Evolutionary conservation across 2,797 vertebrate genomes (phyloP).

Genomic region (Bufotes viridis): DNA sequence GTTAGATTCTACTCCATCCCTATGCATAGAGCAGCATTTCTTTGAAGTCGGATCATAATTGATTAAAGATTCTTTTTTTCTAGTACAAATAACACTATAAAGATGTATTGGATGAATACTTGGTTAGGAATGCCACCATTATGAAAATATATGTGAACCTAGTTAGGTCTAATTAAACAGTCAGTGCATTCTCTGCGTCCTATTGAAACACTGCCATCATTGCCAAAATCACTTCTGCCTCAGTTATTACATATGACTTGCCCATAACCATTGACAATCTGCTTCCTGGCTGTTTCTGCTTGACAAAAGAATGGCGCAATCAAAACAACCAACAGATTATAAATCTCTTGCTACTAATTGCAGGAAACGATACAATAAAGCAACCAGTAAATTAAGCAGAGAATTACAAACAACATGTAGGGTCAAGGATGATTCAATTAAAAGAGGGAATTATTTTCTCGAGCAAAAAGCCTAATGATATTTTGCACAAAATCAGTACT

Average conservation of each 20-base stretch:
- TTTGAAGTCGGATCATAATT: constrained; percentile 26
- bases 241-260: constrained; percentile 72
- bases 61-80: constrained; percentile 23
- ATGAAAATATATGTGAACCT: constrained; percentile 56
- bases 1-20: constrained; percentile 12
- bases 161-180: constrained; percentile 61
- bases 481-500: constrained; percentile 63
- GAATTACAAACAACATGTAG: constrained; percentile 76
- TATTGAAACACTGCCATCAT: constrained; percentile 72
- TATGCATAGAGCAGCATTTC: background rate
- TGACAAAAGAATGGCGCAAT: constrained; percentile 72
- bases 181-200: constrained; percentile 71
- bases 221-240: constrained; percentile 70
- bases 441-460: constrained; percentile 73
- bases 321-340: constrained; percentile 75
- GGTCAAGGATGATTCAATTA: constrained; percentile 81
- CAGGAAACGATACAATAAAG: constrained; percentile 76
- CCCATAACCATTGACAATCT: constrained; percentile 77
- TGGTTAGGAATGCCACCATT: constrained; percentile 33
- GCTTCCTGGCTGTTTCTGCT: constrained; percentile 75
- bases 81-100: constrained; percentile 10
- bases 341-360: constrained; percentile 78
- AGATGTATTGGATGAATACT: constrained; percentile 29
- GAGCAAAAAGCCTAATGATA: constrained; percentile 70
- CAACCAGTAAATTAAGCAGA: constrained; percentile 78